Percentiles rank a stretch among this genome's conserved stretches.
phyloP scores from a whole-genome alignment of 2,888 invertebrate genomes.

The Onchidella celtica region DNA sequence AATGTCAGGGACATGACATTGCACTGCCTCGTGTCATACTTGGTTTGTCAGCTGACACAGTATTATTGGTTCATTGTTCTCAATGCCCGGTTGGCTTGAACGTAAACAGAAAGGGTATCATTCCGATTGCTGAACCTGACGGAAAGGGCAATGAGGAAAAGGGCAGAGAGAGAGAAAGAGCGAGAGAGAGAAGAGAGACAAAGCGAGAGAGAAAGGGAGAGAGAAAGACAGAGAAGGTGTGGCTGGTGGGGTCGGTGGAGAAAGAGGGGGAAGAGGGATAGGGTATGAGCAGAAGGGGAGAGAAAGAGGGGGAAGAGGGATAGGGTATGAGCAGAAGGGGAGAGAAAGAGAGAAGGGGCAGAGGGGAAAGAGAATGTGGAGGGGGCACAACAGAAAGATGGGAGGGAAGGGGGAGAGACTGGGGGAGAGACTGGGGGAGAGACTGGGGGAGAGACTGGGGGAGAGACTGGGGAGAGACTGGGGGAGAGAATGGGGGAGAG shows the following conservation, averaged over 20 bases:
- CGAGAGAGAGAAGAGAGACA: background rate
- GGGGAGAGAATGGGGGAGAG: too few relatives aligned
- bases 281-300: background rate
- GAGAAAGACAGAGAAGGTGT: background rate
- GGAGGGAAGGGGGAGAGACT: background rate
- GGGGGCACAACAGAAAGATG: too few relatives aligned
- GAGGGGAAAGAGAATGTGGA: background rate
- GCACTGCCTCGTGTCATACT: too few relatives aligned
- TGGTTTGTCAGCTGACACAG: too few relatives aligned
- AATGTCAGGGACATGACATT: too few relatives aligned
- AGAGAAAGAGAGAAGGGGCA: background rate
- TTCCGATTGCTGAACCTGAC: too few relatives aligned
- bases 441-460: background rate
- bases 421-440: background rate
- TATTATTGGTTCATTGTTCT: too few relatives aligned
- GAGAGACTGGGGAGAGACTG: too few relatives aligned
- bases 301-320: background rate
- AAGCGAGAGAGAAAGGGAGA: background rate
- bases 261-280: background rate
- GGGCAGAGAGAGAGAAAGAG: background rate
- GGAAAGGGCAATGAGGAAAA: background rate
- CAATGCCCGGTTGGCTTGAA: too few relatives aligned
- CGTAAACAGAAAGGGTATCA: too few relatives aligned
- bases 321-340: background rate
- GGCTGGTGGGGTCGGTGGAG: background rate